These are phyloP conservation scores for Anthophora plumipes DNA, from an alignment of 2,888 invertebrate species.

Conservation along the genomic window DNA sequence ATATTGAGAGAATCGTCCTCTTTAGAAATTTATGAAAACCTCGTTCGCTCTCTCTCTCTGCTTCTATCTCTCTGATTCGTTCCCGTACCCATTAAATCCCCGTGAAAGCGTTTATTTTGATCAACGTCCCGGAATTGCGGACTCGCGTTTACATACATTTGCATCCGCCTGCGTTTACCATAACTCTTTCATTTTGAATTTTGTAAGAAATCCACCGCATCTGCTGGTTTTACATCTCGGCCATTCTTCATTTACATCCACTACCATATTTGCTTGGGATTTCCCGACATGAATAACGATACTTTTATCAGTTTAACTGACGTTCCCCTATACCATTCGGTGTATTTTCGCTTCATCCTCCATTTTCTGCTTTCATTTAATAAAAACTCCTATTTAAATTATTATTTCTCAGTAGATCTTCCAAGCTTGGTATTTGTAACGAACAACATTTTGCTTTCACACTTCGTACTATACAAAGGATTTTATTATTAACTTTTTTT, in stretches of 20 bases:
- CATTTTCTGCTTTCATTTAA: no score
- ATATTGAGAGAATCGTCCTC: background rate
- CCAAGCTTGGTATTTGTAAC: no score
- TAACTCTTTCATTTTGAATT: background rate
- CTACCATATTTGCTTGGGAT: background rate
- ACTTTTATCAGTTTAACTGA: no score
- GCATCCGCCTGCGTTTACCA: background rate
- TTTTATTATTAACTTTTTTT: no score
- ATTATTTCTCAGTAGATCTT: no score
- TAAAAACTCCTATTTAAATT: no score
- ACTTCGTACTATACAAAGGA: no score
- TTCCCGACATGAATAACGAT: no score
- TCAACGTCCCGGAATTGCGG: background rate
- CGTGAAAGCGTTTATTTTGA: constrained; percentile 5
- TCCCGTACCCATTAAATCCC: background rate
- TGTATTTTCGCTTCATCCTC: no score
- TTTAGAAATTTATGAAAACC: background rate
- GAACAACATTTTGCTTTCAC: no score
- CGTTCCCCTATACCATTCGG: no score
- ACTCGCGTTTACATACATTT: constrained; percentile 9
- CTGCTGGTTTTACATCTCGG: background rate
- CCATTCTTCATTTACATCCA: background rate
- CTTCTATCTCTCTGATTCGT: background rate
- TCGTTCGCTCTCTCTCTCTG: background rate
- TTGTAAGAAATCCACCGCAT: background rate